These are phyloP conservation scores for Himalopsyche kuldschensis DNA, from an alignment of 2,888 invertebrate species.

Conservation along the genomic window DNA sequence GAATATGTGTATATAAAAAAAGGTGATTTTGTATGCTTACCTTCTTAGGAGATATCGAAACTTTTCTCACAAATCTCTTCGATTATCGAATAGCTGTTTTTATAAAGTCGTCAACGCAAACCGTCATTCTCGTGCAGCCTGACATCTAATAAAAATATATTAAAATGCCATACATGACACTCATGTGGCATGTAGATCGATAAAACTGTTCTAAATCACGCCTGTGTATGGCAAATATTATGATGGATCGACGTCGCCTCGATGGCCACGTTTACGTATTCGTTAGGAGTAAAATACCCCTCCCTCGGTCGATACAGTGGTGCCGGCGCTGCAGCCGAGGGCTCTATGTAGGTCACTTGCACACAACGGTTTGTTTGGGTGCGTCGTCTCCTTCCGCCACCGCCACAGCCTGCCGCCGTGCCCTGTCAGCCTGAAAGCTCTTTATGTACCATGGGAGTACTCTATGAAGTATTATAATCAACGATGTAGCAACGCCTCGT, in stretches of 20 bases:
- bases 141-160: too few species aligned
- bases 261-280: not conserved
- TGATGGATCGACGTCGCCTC: not conserved
- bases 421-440: not conserved
- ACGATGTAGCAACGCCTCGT: not conserved
- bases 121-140: too few species aligned
- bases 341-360: constrained; percentile 38
- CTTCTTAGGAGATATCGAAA: too few species aligned
- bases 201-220: not conserved
- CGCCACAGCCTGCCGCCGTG: constrained; percentile 9
- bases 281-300: not conserved
- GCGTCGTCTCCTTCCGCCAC: constrained; percentile 15
- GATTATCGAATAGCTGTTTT: too few species aligned
- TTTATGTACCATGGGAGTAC: not conserved
- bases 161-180: too few species aligned
- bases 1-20: too few species aligned
- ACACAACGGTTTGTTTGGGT: constrained; percentile 40
- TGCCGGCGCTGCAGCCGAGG: not conserved
- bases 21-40: too few species aligned
- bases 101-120: too few species aligned
- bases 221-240: not conserved
- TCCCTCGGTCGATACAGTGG: not conserved
- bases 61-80: too few species aligned
- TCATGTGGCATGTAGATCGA: not conserved
- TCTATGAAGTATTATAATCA: not conserved